Base-by-base conservation (phyloP, 1,140 invertebrate genomes). In the Coenobita brevimanus region DNA sequence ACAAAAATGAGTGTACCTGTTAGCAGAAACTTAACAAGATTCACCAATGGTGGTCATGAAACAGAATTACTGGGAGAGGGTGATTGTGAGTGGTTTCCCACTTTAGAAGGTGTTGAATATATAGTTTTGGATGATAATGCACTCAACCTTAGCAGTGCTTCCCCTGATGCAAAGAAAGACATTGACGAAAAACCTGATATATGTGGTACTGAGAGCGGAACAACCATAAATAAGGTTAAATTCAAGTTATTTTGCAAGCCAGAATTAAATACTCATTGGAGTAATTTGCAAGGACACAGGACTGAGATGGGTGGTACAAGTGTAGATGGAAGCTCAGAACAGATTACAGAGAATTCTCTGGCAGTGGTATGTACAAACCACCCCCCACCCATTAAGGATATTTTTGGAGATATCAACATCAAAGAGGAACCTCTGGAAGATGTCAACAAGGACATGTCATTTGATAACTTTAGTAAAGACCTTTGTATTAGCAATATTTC, bases 401-500 rank as follows among this genome's bases (percentile, higher is more conserved):
- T 87, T 33, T 87, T 87, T 80, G 84, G 84, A 27, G 84, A 87
- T 57, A 67, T 87, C 8, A 80, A 46, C 50, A 71, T 87, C 36
- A 87, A 87, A 64, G 84, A 87, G n/a, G 84, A 87, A n/a, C 84
- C 84, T 24, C 3, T 87, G 24, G 84, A 87, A 0, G 75, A 80
- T 24, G 57, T 79, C 15, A 80, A 87, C 36, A 30, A 87, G 33
- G 84, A 87, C n/a, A 87, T 87, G 84, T 50, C 84, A 46, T 62
- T 87, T 41, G 84, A 87, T 15, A 76, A 79, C 50, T 87, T 87
- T 43, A 87, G 84, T 21, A 79, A 87, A 67, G 84, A 87, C n/a
- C n/a, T n/a, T n/a, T n/a, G n/a, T 57, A 87, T 87, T 10, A 71
- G n/a, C 3, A 87, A 81, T 33, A 30, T 50, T 17, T 80, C 84